Percentiles rank a stretch among this genome's conserved stretches.
Evolutionary conservation across 2,797 vertebrate genomes (phyloP).

Genomic region (Alcedo quadribrachys): DNA sequence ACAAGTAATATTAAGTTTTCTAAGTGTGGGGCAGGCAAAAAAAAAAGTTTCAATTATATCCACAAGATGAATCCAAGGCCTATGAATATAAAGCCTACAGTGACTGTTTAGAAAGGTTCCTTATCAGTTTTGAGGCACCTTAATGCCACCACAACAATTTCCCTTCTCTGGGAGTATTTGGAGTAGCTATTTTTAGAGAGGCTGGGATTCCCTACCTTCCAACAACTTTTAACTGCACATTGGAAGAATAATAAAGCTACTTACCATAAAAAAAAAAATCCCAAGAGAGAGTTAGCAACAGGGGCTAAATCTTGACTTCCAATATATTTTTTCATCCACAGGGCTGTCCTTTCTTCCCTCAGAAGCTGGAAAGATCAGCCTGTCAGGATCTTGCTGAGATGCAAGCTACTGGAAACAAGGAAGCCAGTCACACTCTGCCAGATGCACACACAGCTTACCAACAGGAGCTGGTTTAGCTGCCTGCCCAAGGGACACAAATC

Average conservation of each 20-base stretch:
- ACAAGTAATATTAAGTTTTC: not conserved
- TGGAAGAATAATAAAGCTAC: not conserved
- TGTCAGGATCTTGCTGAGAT: not conserved
- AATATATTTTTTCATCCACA: not conserved
- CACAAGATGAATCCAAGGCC: not conserved
- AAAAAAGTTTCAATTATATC: not conserved
- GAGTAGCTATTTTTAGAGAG: not conserved
- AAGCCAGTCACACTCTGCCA: not conserved
- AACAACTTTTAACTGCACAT: not conserved
- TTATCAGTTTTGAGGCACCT: not conserved
- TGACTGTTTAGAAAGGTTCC: not conserved
- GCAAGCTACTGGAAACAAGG: not conserved
- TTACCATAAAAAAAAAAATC: not conserved
- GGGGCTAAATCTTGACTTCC: not conserved
- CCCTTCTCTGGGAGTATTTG: not conserved
- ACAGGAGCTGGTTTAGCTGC: not conserved
- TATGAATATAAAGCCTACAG: not conserved
- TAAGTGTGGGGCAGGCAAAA: not conserved
- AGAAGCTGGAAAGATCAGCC: not conserved
- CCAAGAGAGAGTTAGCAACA: not conserved
- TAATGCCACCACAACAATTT: not conserved
- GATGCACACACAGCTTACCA: not conserved
- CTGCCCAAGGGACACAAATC: not conserved
- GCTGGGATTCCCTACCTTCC: not conserved
- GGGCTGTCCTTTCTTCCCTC: not conserved